These are phyloP conservation scores for Aphidoletes aphidimyza DNA, from an alignment of 2,888 invertebrate genomes.

Conservation along the genomic window DNA sequence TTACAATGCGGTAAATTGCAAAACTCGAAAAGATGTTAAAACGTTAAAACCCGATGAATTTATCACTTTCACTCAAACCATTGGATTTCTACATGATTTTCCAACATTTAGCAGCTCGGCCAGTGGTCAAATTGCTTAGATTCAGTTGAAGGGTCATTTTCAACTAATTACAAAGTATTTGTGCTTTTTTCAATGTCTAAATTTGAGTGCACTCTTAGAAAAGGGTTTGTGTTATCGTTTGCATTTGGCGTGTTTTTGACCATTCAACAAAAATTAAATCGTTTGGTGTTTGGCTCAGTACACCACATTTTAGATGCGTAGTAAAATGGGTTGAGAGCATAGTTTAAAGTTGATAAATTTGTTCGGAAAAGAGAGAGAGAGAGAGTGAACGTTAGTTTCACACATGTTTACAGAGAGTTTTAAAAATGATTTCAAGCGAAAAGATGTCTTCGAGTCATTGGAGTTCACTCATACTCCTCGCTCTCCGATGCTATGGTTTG, in stretches of 20 bases:
- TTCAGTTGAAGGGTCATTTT: background rate
- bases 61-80: background rate
- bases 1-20: background rate
- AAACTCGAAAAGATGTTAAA: background rate
- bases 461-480: background rate
- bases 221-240: constrained; percentile 13
- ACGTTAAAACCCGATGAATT: background rate
- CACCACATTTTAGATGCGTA: background rate
- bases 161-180: constrained; percentile 43
- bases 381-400: background rate
- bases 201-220: background rate
- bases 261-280: background rate
- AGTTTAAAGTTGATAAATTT: background rate
- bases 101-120: background rate
- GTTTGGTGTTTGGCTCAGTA: background rate
- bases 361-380: too few species aligned
- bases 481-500: too few species aligned
- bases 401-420: background rate
- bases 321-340: background rate
- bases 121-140: background rate
- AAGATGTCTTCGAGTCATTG: background rate
- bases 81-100: background rate
- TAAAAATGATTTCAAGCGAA: background rate
- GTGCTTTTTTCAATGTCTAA: background rate
- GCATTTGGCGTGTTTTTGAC: background rate